These are phyloP conservation scores for Aptenodytes forsteri DNA, from an alignment of 2,113 vertebrate genomes.

Conservation along the genomic window DNA sequence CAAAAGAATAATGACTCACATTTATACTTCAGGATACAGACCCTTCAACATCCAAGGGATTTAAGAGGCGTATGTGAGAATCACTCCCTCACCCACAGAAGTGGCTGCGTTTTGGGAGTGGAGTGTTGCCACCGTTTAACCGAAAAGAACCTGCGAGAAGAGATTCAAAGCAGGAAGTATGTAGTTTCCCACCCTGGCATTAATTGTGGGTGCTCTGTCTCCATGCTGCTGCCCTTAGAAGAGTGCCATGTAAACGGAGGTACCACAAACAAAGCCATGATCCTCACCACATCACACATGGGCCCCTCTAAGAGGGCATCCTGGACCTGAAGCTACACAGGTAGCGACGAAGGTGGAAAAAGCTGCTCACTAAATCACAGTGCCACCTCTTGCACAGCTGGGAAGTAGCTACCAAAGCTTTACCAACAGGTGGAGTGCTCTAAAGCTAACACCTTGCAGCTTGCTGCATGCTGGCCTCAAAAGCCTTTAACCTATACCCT, in stretches of 20 bases:
- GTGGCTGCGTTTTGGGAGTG: background rate
- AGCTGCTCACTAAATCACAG: background rate
- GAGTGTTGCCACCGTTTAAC: background rate
- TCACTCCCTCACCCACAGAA: conserved; percentile 4
- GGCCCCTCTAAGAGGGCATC: background rate
- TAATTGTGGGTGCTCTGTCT: background rate
- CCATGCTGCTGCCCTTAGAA: background rate
- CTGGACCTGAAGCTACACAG: background rate
- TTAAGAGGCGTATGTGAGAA: conserved; percentile 18
- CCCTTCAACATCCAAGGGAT: conserved; percentile 2
- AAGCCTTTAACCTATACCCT: background rate
- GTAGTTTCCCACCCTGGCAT: background rate
- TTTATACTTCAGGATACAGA: conserved; percentile 13
- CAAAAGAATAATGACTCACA: conserved; percentile 61
- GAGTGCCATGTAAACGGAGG: background rate
- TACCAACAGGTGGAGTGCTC: background rate
- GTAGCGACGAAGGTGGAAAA: background rate
- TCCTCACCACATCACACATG: background rate
- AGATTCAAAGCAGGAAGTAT: background rate
- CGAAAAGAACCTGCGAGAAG: background rate
- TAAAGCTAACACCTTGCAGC: background rate
- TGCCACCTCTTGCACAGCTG: background rate
- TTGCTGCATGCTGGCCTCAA: background rate
- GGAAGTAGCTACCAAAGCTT: background rate
- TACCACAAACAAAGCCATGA: background rate